Base-by-base conservation (phyloP, 2,113 vertebrate genomes). In the Onychostruthus taczanowskii region DNA sequence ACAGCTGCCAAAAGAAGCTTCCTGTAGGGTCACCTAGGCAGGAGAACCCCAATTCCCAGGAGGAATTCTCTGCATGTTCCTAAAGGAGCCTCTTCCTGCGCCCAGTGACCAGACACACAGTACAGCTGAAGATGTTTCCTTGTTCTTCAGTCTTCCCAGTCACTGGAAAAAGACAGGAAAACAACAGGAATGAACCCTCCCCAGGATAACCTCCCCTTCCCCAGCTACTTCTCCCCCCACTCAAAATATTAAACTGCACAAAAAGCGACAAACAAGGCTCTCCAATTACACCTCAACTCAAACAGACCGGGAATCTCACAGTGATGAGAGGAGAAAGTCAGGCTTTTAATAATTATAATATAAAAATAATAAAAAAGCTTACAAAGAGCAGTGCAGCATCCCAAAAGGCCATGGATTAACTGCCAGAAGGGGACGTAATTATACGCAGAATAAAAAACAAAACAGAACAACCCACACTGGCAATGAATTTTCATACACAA, bases 271-370 rank as follows among this genome's bases (percentile, higher is more conserved):
- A 96, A 97, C 96, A 94, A 96, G 87, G 96, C 91, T 97, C 94
- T 94, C 94, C 88, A 97, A 96, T 97, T 96, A 98, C 97, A 97
- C 94, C 93, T 97, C 97, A 94, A 93, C 90, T 97, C 97, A 96
- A 94, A 97, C 94, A 97, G 96, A 96, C 95, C 49, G 93, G 96
- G 97, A 94, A 97, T 98, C 98, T 98, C 98, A 98, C 98, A 98
- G 98, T 98, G 98, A 98, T 98, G 98, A 98, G 97, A 98, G 97
- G 95, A 98, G 97, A 97, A 97, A 98, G 95, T 96, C 97, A 97
- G 97, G 97, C 96, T 97, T 98, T 98, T 98, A 98, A 98, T 98
- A 98, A 98, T 98, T 98, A 98, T 92, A 97, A 98, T 98, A 98
- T 97, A 98, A 98, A 98, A 98, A 98, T 97, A 98, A 97, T 95